Evolutionary conservation across 2,888 invertebrate genomes (phyloP).

Genomic region (Drosophila percnosoma): DNA sequence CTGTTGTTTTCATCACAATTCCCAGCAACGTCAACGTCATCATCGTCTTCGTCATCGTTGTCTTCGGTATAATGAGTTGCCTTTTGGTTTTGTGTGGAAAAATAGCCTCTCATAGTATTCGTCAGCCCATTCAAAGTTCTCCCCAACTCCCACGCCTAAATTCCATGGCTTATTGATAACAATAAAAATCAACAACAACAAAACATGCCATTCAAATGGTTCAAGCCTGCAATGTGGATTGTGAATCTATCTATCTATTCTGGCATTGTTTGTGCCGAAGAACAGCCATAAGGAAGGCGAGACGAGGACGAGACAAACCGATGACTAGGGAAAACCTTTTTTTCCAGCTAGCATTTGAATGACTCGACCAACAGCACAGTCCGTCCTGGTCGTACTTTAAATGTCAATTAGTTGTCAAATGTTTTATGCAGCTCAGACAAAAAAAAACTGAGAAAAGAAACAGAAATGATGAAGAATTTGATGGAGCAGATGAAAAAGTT

Average conservation of each 20-base stretch:
- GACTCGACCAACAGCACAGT: conserved; percentile 9
- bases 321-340: conserved; percentile 19
- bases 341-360: conserved; percentile 40
- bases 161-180: conserved; percentile 61
- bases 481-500: conserved; percentile 36
- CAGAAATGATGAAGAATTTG: conserved; percentile 6
- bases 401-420: conserved; percentile 79
- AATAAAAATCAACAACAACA: conserved; percentile 56
- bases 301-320: conserved; percentile 1
- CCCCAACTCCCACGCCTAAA: background rate
- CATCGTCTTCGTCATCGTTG: conserved; percentile 11
- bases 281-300: conserved; percentile 21
- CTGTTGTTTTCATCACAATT: conserved; percentile 34
- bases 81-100: conserved; percentile 46
- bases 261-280: conserved; percentile 41
- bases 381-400: conserved; percentile 59
- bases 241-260: conserved; percentile 28
- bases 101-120: conserved; percentile 16
- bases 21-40: conserved; percentile 4
- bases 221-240: conserved; percentile 41
- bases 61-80: conserved; percentile 58
- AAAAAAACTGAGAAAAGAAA: conserved; percentile 7
- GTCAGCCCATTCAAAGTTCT: conserved; percentile 25
- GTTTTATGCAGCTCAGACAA: conserved; percentile 49
- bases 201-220: conserved; percentile 53